Conservation (phyloP, 2,113 vertebrate genomes). For the Pantherophis guttatus region DNA sequence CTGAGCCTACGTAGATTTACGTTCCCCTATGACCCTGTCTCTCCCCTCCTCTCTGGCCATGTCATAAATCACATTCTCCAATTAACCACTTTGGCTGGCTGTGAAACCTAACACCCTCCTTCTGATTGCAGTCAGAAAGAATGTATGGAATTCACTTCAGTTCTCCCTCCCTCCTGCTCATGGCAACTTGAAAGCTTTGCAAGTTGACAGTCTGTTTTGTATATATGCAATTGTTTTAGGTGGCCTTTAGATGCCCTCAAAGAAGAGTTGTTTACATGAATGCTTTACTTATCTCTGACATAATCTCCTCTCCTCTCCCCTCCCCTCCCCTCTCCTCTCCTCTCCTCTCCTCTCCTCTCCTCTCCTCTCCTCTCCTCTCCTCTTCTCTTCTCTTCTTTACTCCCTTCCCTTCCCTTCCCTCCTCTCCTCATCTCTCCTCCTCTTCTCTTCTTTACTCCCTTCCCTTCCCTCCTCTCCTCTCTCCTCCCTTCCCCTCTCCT, state of each 20-base stretch:
- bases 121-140: no score
- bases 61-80: no score
- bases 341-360: background rate
- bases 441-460: background rate
- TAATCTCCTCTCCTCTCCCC: background rate
- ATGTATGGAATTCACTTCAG: no score
- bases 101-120: no score
- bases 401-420: no score
- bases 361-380: background rate
- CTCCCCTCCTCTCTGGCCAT: no score
- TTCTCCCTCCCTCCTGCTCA: no score
- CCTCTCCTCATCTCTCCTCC: background rate
- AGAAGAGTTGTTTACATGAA: background rate
- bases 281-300: background rate
- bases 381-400: background rate
- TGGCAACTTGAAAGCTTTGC: no score
- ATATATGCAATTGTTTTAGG: background rate
- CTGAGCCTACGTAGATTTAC: no score
- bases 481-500: background rate
- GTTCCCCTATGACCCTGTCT: no score
- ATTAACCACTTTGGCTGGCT: no score
- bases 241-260: no score
- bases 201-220: background rate
- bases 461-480: background rate
- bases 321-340: background rate